A percentile compares a stretch with the other conserved stretches of the same genome.
Evolutionary conservation across 1,140 invertebrate genomes (phyloP).

Genomic region (Frieseomelitta varia): DNA sequence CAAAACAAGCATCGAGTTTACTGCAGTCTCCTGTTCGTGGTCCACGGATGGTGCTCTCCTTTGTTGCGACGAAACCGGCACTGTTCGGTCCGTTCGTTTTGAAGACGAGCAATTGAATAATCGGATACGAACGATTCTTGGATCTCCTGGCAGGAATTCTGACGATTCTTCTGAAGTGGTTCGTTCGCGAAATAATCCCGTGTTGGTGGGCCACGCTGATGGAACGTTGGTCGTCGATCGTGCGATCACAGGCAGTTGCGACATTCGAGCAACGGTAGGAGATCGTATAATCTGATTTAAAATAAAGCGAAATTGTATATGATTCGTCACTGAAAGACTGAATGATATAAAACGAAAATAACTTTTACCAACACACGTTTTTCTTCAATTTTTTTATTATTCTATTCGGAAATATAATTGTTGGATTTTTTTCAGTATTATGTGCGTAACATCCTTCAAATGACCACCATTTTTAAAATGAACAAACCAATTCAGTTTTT

Average conservation of each 20-base stretch:
- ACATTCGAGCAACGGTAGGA: slow-evolving; percentile 13
- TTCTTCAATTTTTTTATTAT: too few species aligned
- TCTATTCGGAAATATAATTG: too few species aligned
- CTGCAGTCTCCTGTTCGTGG: slow-evolving; percentile 64
- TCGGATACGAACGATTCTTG: background rate
- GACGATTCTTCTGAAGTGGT: background rate
- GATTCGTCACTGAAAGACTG: too few species aligned
- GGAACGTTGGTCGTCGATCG: background rate
- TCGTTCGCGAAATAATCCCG: background rate
- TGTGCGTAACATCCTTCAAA: too few species aligned
- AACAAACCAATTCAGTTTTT: too few species aligned
- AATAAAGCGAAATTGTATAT: background rate
- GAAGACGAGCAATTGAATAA: background rate
- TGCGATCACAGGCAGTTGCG: background rate
- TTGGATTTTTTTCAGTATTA: too few species aligned
- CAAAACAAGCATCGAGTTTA: background rate
- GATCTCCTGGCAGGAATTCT: too few species aligned
- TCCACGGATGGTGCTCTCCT: slow-evolving; percentile 66
- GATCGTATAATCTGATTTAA: too few species aligned
- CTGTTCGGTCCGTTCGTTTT: slow-evolving; percentile 55
- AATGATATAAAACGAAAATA: too few species aligned
- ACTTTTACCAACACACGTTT: too few species aligned
- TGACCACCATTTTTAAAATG: too few species aligned
- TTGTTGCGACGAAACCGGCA: slow-evolving; percentile 60
- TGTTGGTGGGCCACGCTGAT: background rate